Percentiles rank a stretch among this genome's conserved stretches.
phyloP scores from a whole-genome alignment of 2,113 vertebrate species.

The Anolis sagrei region DNA sequence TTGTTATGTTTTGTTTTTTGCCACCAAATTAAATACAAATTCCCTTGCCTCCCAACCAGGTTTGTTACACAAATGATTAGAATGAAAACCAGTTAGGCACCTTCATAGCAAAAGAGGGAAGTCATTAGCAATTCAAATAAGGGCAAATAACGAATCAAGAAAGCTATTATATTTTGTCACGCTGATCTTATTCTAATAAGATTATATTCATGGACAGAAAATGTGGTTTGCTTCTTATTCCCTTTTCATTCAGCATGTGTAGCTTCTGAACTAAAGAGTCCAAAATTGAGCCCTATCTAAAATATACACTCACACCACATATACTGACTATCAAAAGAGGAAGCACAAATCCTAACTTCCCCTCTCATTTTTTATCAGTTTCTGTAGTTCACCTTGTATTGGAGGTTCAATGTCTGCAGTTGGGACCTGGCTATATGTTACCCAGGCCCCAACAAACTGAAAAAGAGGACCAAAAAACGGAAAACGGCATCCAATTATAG shows the following conservation, averaged over 20 bases:
- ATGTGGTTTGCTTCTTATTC: neutral
- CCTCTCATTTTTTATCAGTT: neutral
- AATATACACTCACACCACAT: neutral
- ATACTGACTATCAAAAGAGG: neutral
- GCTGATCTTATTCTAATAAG: neutral
- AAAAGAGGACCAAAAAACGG: no score
- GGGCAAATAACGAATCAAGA: neutral
- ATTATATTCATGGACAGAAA: neutral
- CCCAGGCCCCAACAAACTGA: no score
- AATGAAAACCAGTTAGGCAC: neutral
- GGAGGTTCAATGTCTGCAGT: neutral
- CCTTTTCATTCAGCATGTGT: neutral
- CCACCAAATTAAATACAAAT: neutral
- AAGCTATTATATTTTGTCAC: neutral
- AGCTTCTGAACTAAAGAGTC: neutral
- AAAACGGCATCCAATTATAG: no score
- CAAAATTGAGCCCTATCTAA: neutral
- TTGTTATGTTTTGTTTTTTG: no score
- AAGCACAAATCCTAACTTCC: neutral
- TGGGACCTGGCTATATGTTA: neutral
- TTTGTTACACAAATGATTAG: neutral
- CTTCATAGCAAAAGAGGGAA: neutral
- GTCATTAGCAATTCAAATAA: neutral
- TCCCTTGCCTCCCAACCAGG: neutral
- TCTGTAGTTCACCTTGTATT: neutral